Percentiles rank a stretch among this genome's conserved stretches.
phyloP scores from a whole-genome alignment of 2,113 vertebrate species.

The Oryzias curvinotus region DNA sequence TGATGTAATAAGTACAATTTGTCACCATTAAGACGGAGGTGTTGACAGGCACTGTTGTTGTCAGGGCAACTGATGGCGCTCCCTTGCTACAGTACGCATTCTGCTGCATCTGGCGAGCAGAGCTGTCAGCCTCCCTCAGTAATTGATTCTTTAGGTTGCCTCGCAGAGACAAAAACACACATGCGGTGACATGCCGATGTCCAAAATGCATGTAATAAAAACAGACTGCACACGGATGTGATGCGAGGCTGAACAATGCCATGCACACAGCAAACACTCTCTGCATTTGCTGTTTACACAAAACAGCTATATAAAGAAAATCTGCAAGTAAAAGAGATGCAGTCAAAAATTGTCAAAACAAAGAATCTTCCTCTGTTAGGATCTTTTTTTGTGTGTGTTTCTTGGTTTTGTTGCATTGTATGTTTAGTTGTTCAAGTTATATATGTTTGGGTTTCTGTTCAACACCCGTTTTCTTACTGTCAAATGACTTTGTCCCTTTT shows the following conservation, averaged over 20 bases:
- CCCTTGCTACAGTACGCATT: slow-evolving; percentile 64
- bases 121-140: slow-evolving; percentile 57
- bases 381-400: too few species aligned
- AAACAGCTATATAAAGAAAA: slow-evolving; percentile 6
- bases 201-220: slow-evolving; percentile 33
- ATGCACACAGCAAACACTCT: slow-evolving; percentile 11
- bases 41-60: slow-evolving; percentile 85
- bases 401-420: too few species aligned
- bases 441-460: too few species aligned
- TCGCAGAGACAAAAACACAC: slow-evolving; percentile 41
- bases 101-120: slow-evolving; percentile 50
- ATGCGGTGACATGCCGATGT: slow-evolving; percentile 26
- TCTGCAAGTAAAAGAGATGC: slow-evolving; percentile 11
- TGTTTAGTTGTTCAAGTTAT: too few species aligned
- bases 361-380: neutral
- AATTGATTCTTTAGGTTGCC: slow-evolving; percentile 57
- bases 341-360: slow-evolving; percentile 15
- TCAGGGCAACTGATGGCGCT: slow-evolving; percentile 78
- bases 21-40: slow-evolving; percentile 89
- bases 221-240: slow-evolving; percentile 37
- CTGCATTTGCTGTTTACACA: neutral
- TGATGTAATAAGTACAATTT: slow-evolving; percentile 95
- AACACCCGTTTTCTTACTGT: too few species aligned
- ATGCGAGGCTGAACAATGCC: slow-evolving; percentile 21
- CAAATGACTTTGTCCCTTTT: too few species aligned